Base-by-base conservation (phyloP, 2,797 vertebrate species). In the Lacerta bilineata region DNA sequence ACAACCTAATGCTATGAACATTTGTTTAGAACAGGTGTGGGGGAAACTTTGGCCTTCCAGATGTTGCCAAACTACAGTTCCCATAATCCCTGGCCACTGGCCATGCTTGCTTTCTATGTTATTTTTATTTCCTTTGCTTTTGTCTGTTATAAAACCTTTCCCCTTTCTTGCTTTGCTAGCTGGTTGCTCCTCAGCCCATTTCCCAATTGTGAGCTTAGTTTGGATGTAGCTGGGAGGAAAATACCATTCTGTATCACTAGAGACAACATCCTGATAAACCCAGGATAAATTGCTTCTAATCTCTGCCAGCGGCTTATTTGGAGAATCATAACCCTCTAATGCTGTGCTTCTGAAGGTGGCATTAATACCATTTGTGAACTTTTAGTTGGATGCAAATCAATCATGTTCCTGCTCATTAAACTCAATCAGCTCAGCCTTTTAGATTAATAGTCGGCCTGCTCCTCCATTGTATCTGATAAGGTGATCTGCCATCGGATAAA, bases 171-270 rank as follows among this genome's bases (percentile, higher is more conserved):
- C 9, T 41, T 84, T 69, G 33, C 71, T 85, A 27, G 18, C 15
- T 91, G 77, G 50, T 91, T 88, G 55, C 69, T 83, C n/a, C 64
- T 59, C 87, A 91, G 91, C 89, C 83, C 41, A 86, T 50, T 93
- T 93, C 72, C 17, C 20, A 76, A 11, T n/a, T 71, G 66, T 72
- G 46, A 29, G 75, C 25, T 80, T 86, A 75, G 18, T 36, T 36
- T 43, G 33, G 36, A 36, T 87, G 10, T 33, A 33, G 46, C 33
- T 39, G 59, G 43, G 25, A 83, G 55, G 29, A 68, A 88, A 69
- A 83, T 80, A 61, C 43, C 46, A 8, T 11, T 17, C 41, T 66
- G 13, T 23, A 29, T 75, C 50, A 46, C 33, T n/a, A 87, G 23
- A 88, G 72, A 68, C 23, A 88, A 50, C 17, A 64, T 84, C 39